Evolutionary conservation across 1,140 invertebrate genomes (phyloP).

Genomic region (Ostrea denselamellosa): DNA sequence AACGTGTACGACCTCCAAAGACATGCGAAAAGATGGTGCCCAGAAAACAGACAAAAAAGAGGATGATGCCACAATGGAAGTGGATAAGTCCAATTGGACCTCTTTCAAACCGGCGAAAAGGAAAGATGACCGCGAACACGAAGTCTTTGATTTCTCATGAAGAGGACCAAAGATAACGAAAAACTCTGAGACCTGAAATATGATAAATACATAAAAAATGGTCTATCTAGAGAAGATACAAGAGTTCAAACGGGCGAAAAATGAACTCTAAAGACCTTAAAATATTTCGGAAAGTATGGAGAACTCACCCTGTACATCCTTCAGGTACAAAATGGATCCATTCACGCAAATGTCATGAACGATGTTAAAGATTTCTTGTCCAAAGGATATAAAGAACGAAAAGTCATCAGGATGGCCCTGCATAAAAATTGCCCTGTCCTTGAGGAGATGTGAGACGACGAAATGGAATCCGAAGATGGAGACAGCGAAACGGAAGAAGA

Average conservation of each 20-base stretch:
- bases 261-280: background rate
- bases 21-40: too few relatives aligned
- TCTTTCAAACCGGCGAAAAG: too few relatives aligned
- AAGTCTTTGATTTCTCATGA: too few relatives aligned
- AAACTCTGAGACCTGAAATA: conserved; percentile 41
- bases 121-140: too few relatives aligned
- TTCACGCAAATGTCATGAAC: conserved; percentile 30
- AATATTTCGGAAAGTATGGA: background rate
- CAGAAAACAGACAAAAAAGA: background rate
- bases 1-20: too few relatives aligned
- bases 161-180: conserved; percentile 47
- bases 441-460: too few relatives aligned
- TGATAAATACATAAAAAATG: background rate
- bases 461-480: too few relatives aligned
- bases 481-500: too few relatives aligned
- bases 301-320: background rate
- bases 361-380: too few relatives aligned
- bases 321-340: background rate
- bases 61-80: conserved; percentile 46
- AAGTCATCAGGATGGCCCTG: conserved; percentile 30
- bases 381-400: background rate
- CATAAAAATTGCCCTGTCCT: too few relatives aligned
- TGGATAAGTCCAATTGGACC: conserved; percentile 39
- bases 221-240: background rate
- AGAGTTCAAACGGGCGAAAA: background rate